phyloP scores from a whole-genome alignment of 2,113 vertebrate species.

The Heterocephalus glaber region DNA sequence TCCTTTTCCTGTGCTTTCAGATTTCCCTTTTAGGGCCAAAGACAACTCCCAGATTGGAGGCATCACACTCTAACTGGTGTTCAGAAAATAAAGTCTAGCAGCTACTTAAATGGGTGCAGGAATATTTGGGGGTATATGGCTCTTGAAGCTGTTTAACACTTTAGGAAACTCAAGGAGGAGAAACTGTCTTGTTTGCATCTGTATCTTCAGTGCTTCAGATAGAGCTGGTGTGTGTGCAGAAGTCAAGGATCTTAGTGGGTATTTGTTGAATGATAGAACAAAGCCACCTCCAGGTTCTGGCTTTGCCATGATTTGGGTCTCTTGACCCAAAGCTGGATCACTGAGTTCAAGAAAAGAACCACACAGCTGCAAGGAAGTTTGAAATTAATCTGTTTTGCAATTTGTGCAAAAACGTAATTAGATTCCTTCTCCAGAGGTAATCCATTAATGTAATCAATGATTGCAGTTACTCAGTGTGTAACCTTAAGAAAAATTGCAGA shows the following conservation, averaged over 20 bases:
- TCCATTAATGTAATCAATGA: constrained; percentile 53
- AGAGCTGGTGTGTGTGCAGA: fast-evolving
- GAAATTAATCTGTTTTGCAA: constrained; percentile 65
- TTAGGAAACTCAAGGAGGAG: neutral
- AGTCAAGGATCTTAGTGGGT: neutral
- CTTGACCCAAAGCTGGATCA: neutral
- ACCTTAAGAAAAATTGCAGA: constrained; percentile 64
- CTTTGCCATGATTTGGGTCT: neutral
- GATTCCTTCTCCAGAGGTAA: constrained; percentile 70
- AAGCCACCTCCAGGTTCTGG: too few relatives aligned
- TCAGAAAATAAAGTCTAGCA: neutral
- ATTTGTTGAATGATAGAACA: neutral
- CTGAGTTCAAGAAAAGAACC: neutral
- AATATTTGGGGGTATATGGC: neutral
- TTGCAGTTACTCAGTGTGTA: constrained; percentile 40
- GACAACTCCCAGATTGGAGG: neutral
- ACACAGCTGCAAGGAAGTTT: constrained; percentile 16
- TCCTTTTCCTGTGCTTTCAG: neutral
- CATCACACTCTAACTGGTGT: neutral
- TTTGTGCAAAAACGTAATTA: constrained; percentile 70
- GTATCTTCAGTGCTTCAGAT: fast-evolving
- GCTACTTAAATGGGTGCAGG: neutral
- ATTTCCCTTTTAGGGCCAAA: neutral
- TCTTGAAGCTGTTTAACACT: neutral
- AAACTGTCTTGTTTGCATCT: neutral